Evolutionary conservation across 2,888 invertebrate genomes (phyloP).

Genomic region (Eupithecia inturbata): DNA sequence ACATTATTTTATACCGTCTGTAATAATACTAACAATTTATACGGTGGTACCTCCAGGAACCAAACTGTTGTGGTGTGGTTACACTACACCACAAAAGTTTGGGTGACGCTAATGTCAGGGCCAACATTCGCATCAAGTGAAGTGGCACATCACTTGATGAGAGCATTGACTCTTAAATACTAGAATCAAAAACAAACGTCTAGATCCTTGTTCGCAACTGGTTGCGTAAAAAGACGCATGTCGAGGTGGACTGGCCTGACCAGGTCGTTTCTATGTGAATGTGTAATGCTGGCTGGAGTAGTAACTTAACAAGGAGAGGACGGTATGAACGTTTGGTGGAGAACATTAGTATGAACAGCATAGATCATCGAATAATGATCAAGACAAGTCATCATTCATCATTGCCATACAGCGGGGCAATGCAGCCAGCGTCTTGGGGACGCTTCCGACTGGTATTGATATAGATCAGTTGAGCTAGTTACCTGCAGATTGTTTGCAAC

Average conservation of each 20-base stretch:
- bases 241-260: constrained; percentile 2
- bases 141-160: background rate
- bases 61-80: no score
- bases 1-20: no score
- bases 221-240: constrained; percentile 15
- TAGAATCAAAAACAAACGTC: background rate
- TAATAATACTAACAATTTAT: no score
- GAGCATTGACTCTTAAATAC: background rate
- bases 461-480: no score
- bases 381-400: no score
- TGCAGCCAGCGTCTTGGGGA: no score
- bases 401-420: no score
- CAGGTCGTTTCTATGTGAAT: constrained; percentile 24
- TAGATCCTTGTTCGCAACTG: constrained; percentile 12
- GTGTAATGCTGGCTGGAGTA: constrained; percentile 13
- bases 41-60: no score
- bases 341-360: background rate
- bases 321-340: constrained; percentile 1
- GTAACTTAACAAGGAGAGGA: background rate
- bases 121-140: background rate
- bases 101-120: background rate
- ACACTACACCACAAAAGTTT: background rate
- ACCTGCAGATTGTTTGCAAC: no score
- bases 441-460: no score
- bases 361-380: background rate